These are phyloP conservation scores for Drosophila parthenogenetica DNA, from an alignment of 2,888 invertebrate genomes.

Conservation along the genomic window DNA sequence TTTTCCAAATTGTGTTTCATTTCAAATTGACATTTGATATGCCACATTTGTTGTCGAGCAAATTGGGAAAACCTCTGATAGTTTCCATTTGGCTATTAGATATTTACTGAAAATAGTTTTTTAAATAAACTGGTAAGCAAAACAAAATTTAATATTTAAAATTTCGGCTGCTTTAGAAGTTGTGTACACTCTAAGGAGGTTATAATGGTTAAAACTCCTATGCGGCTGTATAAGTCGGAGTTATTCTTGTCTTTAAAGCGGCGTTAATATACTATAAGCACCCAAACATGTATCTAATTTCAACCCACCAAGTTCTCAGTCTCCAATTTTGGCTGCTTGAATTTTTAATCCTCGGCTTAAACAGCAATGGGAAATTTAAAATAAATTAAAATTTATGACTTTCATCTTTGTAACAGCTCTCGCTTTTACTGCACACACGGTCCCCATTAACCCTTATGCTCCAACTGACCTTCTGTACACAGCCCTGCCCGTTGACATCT, in stretches of 20 bases:
- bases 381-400: not conserved
- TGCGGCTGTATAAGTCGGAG: no score
- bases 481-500: constrained; percentile 30
- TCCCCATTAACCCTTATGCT: constrained; percentile 9
- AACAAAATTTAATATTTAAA: not conserved
- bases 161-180: no score
- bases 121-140: not conserved
- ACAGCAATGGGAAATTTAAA: not conserved
- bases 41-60: constrained; percentile 50
- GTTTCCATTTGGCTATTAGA: constrained; percentile 25
- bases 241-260: no score
- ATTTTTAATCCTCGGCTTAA: not conserved
- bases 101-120: not conserved
- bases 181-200: not conserved
- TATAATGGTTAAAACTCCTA: not conserved
- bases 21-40: constrained; percentile 67
- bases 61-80: constrained; percentile 18
- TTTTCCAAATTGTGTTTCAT: constrained; percentile 53
- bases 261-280: no score
- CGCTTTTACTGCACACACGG: constrained; percentile 16
- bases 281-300: no score
- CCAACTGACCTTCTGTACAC: constrained; percentile 20
- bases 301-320: not conserved
- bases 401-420: not conserved
- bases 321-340: not conserved